Conservation (phyloP, 2,797 vertebrate species). For the Neomorphus geoffroyi region DNA sequence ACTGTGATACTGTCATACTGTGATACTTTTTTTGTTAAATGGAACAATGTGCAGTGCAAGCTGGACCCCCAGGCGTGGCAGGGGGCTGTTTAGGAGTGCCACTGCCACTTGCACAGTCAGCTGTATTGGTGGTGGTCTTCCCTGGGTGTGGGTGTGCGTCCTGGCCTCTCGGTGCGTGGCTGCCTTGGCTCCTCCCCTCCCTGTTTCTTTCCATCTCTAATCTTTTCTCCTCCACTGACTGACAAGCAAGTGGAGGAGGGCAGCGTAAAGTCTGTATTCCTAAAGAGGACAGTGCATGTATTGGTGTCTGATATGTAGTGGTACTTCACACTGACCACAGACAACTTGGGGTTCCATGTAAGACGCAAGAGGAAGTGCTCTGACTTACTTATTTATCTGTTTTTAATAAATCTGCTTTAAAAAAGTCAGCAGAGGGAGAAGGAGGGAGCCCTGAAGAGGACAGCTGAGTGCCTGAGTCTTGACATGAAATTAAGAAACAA, state of each 20-base stretch:
- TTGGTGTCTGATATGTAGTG: background rate
- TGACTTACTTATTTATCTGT: background rate
- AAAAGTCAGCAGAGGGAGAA: background rate
- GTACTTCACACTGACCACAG: background rate
- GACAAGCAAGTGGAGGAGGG: background rate
- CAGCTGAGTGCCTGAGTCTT: background rate
- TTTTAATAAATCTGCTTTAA: background rate
- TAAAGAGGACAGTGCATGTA: background rate
- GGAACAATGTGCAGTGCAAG: background rate
- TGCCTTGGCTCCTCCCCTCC: background rate
- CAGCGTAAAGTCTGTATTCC: background rate
- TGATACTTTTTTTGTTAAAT: background rate
- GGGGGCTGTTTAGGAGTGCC: background rate
- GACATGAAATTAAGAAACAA: background rate
- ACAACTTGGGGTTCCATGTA: background rate
- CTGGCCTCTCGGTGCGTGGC: rapidly evolving
- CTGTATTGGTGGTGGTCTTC: background rate
- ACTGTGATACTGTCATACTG: too few species aligned
- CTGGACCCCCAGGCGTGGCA: background rate
- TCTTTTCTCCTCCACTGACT: background rate
- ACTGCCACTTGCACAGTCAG: background rate
- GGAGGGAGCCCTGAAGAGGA: background rate
- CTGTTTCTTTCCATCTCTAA: background rate
- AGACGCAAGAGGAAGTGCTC: background rate
- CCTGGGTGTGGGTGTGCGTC: background rate